Percentiles rank a stretch among this genome's conserved stretches.
These are phyloP conservation scores for Semotilus atromaculatus DNA, from an alignment of 2,797 vertebrate genomes.

Conservation along the genomic window DNA sequence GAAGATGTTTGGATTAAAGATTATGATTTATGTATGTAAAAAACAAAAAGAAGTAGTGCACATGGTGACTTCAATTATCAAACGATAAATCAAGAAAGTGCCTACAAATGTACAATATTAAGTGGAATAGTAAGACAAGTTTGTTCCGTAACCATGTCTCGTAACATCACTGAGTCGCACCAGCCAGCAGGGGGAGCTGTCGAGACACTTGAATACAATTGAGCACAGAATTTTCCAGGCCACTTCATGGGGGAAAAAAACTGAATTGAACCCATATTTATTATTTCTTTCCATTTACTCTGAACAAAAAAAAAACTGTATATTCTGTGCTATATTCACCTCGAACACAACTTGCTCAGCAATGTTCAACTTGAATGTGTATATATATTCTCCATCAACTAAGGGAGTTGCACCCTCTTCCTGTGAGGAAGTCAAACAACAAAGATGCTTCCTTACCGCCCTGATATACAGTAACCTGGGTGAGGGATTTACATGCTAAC, in stretches of 20 bases:
- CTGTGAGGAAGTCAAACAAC: slow-evolving; percentile 60
- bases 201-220: neutral
- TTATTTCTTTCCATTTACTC: slow-evolving; percentile 36
- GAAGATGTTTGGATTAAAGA: neutral
- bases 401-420: slow-evolving; percentile 43
- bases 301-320: neutral
- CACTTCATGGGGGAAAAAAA: neutral
- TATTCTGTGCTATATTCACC: neutral
- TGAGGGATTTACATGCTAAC: slow-evolving; percentile 36
- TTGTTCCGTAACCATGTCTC: neutral
- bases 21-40: neutral
- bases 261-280: slow-evolving; percentile 7
- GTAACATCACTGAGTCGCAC: neutral
- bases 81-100: no score
- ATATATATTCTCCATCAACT: slow-evolving; percentile 48
- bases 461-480: slow-evolving; percentile 51
- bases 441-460: slow-evolving; percentile 61
- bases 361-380: neutral
- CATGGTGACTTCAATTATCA: no score
- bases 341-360: neutral
- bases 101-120: no score
- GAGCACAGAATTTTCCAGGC: neutral
- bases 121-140: neutral
- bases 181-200: slow-evolving; percentile 23
- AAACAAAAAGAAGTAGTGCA: neutral